Evolutionary conservation across 2,888 invertebrate genomes (phyloP), one percentile per base, ranked within the genome.

Genomic region (Ditula angustiorana): DNA sequence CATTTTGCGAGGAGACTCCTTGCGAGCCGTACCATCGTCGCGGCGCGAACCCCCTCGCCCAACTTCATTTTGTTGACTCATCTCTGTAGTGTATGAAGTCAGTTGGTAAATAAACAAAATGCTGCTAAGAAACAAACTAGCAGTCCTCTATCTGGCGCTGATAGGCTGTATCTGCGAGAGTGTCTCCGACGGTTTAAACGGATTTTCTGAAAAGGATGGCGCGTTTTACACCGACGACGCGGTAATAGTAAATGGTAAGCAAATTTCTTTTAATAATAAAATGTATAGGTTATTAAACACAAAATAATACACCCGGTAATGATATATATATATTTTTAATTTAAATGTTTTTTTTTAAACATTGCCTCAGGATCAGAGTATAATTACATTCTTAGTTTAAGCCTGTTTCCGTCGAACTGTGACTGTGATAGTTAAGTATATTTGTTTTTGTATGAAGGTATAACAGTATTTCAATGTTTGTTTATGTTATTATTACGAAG

Each of bases 1-100:
- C 92, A 92, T 91, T 92, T 91, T 87, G 91, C 90, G 80, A 85
- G 87, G 85, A 81, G 90, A 82, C 88, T 89, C 90, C 88, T 88
- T 81, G 81, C 80, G 85, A 76, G 83, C 77, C 86, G 81, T 85
- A 91, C 92, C 91, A 87, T 82, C 82, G 81, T 79, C 82, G 83
- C 85, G 81, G 69, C 84, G 83, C 83, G 85, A 73, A 72, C 72
- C 67, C 41, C n/a, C 11, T 16, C 35, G 35, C 19, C 68, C 35
- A 23, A 64, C 66, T 47, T 57, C 61, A 62, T 68, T 70, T 63
- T 71, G 67, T 68, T 62, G 66, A 64, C 53, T 60, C 35, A 62
- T 68, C 68, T 74, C 52, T 72, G 66, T 68, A 33, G 57, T 58
- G 57, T 11, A 63, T 63, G 63, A 35, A 41, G 49, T 24, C 24